Evolutionary conservation across 2,888 invertebrate genomes (phyloP).

Genomic region (Linnaemya tessellans): DNA sequence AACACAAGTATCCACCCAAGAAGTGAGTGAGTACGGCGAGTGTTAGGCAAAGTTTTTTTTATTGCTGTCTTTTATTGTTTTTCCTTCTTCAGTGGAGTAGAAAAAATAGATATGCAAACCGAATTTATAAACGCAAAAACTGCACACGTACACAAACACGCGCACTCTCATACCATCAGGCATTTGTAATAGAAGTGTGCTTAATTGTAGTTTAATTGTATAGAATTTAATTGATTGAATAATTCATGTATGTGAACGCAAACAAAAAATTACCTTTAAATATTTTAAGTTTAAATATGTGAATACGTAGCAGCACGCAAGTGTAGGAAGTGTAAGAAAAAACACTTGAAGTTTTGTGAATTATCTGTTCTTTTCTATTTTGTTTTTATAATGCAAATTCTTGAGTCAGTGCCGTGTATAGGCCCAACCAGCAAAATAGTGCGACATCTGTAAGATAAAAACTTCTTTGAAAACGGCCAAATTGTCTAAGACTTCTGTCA

Average conservation of each 20-base stretch:
- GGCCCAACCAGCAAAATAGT: no score
- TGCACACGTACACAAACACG: slow-evolving; percentile 13
- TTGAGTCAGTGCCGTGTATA: not conserved
- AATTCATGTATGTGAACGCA: slow-evolving; percentile 44
- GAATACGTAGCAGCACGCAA: slow-evolving; percentile 68
- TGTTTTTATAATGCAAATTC: slow-evolving; percentile 17
- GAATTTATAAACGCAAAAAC: slow-evolving; percentile 55
- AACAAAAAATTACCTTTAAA: not conserved
- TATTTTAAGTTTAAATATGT: not conserved
- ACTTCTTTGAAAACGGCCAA: no score
- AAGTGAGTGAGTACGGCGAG: slow-evolving; percentile 22
- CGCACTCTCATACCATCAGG: slow-evolving; percentile 2
- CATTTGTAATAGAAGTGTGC: slow-evolving; percentile 39
- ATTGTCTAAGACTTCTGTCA: no score
- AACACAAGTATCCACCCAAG: slow-evolving; percentile 55
- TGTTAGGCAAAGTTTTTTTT: slow-evolving; percentile 18
- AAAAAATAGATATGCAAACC: slow-evolving; percentile 38
- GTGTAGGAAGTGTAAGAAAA: slow-evolving; percentile 72
- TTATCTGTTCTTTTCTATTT: slow-evolving; percentile 13
- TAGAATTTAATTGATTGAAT: slow-evolving; percentile 59
- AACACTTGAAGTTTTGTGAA: not conserved
- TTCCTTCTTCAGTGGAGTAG: slow-evolving; percentile 22
- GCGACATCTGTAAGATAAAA: no score
- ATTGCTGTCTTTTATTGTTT: slow-evolving; percentile 25
- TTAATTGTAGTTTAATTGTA: slow-evolving; percentile 33